Evolutionary conservation across 2,888 invertebrate species (phyloP).

Genomic region (Macaria liturata): DNA sequence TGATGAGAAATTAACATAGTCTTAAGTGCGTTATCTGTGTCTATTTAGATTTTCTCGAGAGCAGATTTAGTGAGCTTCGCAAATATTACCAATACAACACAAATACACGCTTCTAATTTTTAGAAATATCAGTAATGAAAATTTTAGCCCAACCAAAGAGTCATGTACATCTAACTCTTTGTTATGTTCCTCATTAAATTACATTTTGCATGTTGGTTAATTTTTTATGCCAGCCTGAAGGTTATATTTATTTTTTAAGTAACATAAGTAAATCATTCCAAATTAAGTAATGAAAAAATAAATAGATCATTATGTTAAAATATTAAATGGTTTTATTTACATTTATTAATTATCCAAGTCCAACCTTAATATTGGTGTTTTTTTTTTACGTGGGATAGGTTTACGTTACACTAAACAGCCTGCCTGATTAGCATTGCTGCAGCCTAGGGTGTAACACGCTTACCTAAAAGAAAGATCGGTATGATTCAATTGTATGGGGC

Average conservation of each 20-base stretch:
- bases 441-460: too few relatives aligned
- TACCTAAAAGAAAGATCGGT: too few relatives aligned
- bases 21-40: conserved; percentile 54
- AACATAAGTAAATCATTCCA: conserved; percentile 78
- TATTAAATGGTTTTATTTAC: conserved; percentile 29
- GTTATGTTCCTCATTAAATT: conserved; percentile 63
- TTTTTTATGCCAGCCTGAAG: conserved; percentile 53
- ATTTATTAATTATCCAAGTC: too few relatives aligned
- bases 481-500: too few relatives aligned
- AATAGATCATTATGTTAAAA: conserved; percentile 65
- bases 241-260: conserved; percentile 79
- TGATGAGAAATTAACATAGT: conserved; percentile 70
- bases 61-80: conserved; percentile 23
- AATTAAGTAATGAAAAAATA: conserved; percentile 78
- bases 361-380: too few relatives aligned
- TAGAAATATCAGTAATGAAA: conserved; percentile 45
- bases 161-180: conserved; percentile 72
- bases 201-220: conserved; percentile 60
- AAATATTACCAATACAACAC: conserved; percentile 37
- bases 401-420: too few relatives aligned
- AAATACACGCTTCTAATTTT: conserved; percentile 38
- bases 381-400: too few relatives aligned
- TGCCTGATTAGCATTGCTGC: too few relatives aligned
- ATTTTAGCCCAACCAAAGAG: conserved; percentile 75
- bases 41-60: conserved; percentile 8